Evolutionary conservation across 1,140 invertebrate species (phyloP), one percentile per base, ranked within the genome.

Genomic region (Liolophura sinensis): DNA sequence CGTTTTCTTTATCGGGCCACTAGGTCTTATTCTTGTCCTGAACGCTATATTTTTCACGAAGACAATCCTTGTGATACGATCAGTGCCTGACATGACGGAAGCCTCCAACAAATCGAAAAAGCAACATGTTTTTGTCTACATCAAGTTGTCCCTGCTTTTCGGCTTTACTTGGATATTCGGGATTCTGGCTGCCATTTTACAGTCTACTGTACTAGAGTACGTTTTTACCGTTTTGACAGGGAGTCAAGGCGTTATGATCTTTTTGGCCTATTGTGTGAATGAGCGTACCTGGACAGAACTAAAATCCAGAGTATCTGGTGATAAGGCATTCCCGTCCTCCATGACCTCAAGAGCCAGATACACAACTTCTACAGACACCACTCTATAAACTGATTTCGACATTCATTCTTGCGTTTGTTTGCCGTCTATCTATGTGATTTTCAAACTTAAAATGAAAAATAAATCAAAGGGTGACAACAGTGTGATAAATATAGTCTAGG

Each of bases 171-270:
- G 88, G 88, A 81, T 85, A 14, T 65, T 83, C 22, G 87, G 88
- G n/a, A 74, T 89, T 12, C 64, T 87, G 0, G 88, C 87, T 0
- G 85, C 82, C 14, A 79, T 81, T 15, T 64, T 87, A 0, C 82
- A 87, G 58, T 67, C 82, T 20, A 73, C 80, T 49, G 74, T 77
- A 22, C 72, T 88, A 16, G 79, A 80, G 82, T 87, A 87, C 65
- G 60, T 86, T 0, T 89, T 88, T 72, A 83, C 88, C 7, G 69
- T 85, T 7, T 74, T 88, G 22, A 89, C 88, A 71, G 85, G 87
- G 12, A 75, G 88, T 11, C 88, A 89, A 75, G 88, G 88, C 3
- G 70, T 88, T 9, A 88, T 88, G 74, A 87, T 89, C 24, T 88
- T 89, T 69, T 61, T 87, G 0, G 87, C 87, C 0, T 89, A 40